A percentile compares a stretch with the other conserved stretches of the same genome.
Conservation (phyloP, 2,797 vertebrate genomes). For the Atherinosoma microstoma region DNA sequence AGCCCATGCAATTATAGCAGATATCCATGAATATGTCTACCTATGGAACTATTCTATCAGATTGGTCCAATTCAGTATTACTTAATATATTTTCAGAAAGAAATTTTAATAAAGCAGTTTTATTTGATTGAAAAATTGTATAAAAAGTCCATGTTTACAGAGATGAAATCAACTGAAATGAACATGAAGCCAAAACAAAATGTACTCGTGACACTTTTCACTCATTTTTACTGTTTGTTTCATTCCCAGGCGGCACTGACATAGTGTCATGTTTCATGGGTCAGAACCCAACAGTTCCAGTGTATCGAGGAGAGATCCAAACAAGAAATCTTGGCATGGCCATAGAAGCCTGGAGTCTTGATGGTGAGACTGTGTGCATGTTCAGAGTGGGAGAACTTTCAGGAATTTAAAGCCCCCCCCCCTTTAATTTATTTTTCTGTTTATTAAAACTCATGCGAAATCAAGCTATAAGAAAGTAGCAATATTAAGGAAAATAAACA, state of each 20-base stretch:
- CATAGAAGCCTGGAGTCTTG: constrained; percentile 90
- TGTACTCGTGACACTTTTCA: not conserved
- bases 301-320: constrained; percentile 95
- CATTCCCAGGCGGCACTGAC: constrained; percentile 91
- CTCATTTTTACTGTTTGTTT: constrained; percentile 10
- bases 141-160: not conserved
- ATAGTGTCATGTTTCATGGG: constrained; percentile 98
- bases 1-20: too few species aligned
- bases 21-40: too few species aligned
- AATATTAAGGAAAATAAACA: constrained; percentile 3
- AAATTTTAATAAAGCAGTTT: not conserved
- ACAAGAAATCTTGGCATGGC: constrained; percentile 95
- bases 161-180: not conserved
- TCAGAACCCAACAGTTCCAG: constrained; percentile 91
- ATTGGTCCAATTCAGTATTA: not conserved
- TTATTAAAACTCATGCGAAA: not conserved
- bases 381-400: not conserved
- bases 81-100: not conserved
- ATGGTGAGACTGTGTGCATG: constrained; percentile 80
- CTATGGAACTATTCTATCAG: too few species aligned
- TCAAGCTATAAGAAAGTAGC: not conserved
- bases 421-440: not conserved
- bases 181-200: not conserved
- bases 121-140: not conserved
- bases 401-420: not conserved